Evolutionary conservation across 1,140 invertebrate genomes (phyloP).

Genomic region (Aphidius gifuensis): DNA sequence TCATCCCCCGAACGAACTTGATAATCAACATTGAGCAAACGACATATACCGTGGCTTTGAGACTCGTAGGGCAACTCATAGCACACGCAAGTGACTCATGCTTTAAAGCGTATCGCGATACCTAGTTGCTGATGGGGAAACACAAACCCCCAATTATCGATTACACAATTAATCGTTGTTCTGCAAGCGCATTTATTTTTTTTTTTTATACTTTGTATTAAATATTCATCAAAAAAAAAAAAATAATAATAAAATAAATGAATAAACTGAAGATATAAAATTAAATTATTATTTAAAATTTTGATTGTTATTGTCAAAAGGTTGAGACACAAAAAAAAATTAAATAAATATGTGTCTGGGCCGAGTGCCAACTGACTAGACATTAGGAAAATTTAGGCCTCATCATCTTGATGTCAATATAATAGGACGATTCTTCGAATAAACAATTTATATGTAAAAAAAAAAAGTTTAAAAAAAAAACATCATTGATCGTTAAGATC

Average conservation of each 20-base stretch:
- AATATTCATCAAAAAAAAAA: background rate
- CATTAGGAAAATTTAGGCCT: slow-evolving; percentile 26
- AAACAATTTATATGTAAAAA: background rate
- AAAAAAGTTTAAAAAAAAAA: slow-evolving; percentile 5
- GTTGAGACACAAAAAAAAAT: too few species aligned
- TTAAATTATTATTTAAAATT: too few species aligned
- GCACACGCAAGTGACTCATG: slow-evolving; percentile 53
- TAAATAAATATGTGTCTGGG: too few species aligned
- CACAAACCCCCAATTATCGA: slow-evolving; percentile 41
- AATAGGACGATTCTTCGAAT: slow-evolving; percentile 40
- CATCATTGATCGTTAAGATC: slow-evolving; percentile 23
- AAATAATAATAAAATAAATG: too few species aligned
- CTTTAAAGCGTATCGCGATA: slow-evolving; percentile 41
- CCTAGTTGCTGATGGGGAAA: slow-evolving; percentile 10
- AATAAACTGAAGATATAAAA: too few species aligned
- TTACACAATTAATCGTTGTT: slow-evolving; percentile 42
- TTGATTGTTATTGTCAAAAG: too few species aligned
- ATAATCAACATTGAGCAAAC: slow-evolving; percentile 51
- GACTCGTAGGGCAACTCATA: slow-evolving; percentile 21
- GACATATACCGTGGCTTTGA: slow-evolving; percentile 40
- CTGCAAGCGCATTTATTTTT: background rate
- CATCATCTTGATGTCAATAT: slow-evolving; percentile 38
- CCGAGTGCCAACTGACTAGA: slow-evolving; percentile 28
- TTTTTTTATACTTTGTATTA: background rate
- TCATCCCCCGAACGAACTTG: slow-evolving; percentile 53